Percentiles rank a stretch among this genome's conserved stretches.
Conservation (phyloP, 2,797 vertebrate genomes). For the Chelmon rostratus region DNA sequence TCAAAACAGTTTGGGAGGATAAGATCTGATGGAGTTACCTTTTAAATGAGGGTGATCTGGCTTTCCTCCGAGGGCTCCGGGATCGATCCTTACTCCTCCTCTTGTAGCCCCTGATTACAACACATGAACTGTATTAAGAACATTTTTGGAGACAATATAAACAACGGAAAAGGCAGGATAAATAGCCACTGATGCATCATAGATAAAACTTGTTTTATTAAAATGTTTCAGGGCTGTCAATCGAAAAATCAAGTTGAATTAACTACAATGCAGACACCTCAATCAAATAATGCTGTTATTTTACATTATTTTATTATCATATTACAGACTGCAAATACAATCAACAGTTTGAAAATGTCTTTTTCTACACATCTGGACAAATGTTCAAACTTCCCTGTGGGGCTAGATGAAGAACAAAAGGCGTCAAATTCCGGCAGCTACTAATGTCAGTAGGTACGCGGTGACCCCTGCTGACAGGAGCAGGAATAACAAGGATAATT, state of each 20-base stretch:
- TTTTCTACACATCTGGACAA: too few species aligned
- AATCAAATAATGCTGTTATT: too few species aligned
- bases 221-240: too few species aligned
- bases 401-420: background rate
- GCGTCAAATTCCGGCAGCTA: background rate
- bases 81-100: conserved; percentile 91
- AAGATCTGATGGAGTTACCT: conserved; percentile 77
- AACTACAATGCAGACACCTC: too few species aligned
- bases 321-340: too few species aligned
- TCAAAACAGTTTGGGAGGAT: background rate
- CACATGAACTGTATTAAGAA: conserved; percentile 1
- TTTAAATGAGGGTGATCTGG: conserved; percentile 89
- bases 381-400: too few species aligned
- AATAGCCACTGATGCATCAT: too few species aligned
- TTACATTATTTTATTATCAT: too few species aligned
- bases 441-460: background rate
- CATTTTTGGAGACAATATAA: background rate
- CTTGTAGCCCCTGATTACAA: conserved; percentile 85
- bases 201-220: too few species aligned
- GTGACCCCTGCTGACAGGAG: background rate
- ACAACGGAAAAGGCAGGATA: background rate
- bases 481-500: background rate
- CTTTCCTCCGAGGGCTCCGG: conserved; percentile 89
- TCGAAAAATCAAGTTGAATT: too few species aligned
- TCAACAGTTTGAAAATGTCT: too few species aligned